Evolutionary conservation across 2,888 invertebrate species (phyloP).

Genomic region (Cheilosia soror): DNA sequence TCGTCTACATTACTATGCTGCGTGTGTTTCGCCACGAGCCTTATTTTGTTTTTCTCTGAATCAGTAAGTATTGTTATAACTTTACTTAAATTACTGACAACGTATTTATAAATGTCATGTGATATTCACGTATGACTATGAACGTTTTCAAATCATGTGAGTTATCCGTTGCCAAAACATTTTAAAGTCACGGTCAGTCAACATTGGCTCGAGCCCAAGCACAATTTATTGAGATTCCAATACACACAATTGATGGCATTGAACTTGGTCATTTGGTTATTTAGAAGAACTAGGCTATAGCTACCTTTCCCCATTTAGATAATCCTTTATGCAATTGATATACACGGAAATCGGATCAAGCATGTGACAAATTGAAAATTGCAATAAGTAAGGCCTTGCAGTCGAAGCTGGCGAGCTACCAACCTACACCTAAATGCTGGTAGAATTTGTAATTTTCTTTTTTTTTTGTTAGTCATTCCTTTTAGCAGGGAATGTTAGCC

Average conservation of each 20-base stretch:
- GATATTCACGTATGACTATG: slow-evolving; percentile 4
- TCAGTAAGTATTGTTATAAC: not conserved
- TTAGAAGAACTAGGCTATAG: not conserved
- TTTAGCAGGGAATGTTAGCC: slow-evolving; percentile 19
- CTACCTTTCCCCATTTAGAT: slow-evolving; percentile 13
- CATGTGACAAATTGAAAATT: not conserved
- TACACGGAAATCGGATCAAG: not conserved
- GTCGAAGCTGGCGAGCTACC: not conserved
- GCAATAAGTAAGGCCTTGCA: slow-evolving; percentile 26
- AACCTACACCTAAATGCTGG: slow-evolving; percentile 23
- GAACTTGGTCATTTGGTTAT: slow-evolving; percentile 48
- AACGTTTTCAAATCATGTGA: slow-evolving; percentile 2
- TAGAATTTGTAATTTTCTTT: slow-evolving; percentile 50
- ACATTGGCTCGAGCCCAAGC: slow-evolving; percentile 48
- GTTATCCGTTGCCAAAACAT: slow-evolving; percentile 38
- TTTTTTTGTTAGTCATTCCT: slow-evolving; percentile 24
- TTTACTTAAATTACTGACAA: slow-evolving; percentile 10
- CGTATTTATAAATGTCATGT: slow-evolving; percentile 22
- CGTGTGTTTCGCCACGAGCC: too few species aligned
- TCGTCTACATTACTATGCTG: too few species aligned
- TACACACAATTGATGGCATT: slow-evolving; percentile 32
- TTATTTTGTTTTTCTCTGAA: too few species aligned
- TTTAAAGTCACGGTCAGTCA: slow-evolving; percentile 61
- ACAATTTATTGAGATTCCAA: not conserved
- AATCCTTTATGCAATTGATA: slow-evolving; percentile 21